Conservation (phyloP, 2,113 vertebrate genomes). For the Ramphastos sulfuratus region DNA sequence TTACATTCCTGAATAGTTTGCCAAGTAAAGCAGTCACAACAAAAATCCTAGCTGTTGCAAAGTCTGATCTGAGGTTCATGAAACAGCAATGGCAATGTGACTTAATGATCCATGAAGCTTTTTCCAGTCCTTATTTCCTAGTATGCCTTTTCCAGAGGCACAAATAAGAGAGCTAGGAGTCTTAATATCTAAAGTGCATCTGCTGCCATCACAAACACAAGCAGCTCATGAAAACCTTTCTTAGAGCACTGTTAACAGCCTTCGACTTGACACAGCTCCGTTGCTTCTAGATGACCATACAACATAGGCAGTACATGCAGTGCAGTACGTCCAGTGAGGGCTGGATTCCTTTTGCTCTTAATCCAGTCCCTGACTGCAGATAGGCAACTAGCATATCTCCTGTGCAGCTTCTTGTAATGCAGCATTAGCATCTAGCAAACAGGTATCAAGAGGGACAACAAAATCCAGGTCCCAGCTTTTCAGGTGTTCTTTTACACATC, state of each 20-base stretch:
- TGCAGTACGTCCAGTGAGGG: not conserved
- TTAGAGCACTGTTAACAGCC: not conserved
- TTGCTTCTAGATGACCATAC: not conserved
- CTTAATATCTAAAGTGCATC: not conserved
- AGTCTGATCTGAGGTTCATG: not conserved
- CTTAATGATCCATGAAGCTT: not conserved
- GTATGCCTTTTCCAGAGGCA: not conserved
- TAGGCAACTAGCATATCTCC: not conserved
- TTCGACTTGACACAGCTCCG: not conserved
- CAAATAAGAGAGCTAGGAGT: not conserved
- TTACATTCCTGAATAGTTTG: not conserved
- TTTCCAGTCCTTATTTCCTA: not conserved
- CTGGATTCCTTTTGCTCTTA: not conserved
- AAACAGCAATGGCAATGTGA: not conserved
- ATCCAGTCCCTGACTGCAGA: too few relatives aligned
- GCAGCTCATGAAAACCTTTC: not conserved
- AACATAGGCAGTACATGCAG: fast-evolving
- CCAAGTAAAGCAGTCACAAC: not conserved
- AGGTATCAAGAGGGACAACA: not conserved
- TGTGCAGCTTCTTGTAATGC: not conserved
- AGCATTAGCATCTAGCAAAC: not conserved
- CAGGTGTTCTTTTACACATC: not conserved
- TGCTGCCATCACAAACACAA: not conserved
- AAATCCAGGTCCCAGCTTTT: not conserved
- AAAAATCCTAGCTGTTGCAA: not conserved